phyloP scores from a whole-genome alignment of 1,140 invertebrate genomes.

The Adoxophyes honmai region DNA sequence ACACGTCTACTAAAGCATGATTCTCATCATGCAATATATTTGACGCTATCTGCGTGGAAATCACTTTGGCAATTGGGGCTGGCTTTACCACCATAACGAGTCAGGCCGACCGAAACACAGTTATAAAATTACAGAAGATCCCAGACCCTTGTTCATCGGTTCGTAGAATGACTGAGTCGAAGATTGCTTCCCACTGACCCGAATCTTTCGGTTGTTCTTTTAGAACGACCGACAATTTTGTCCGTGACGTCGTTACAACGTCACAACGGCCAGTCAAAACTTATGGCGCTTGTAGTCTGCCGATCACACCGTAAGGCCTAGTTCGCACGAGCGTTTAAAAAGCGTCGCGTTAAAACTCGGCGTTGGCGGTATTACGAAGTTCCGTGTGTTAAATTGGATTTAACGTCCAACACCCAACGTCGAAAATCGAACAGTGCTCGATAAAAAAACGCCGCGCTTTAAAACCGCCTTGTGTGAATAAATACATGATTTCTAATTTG shows the following conservation, averaged over 20 bases:
- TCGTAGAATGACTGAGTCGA: background rate
- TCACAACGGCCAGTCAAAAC: background rate
- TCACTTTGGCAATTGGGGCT: background rate
- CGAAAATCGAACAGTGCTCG: too few species aligned
- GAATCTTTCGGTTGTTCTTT: background rate
- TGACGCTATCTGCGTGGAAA: too few species aligned
- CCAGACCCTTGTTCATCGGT: background rate
- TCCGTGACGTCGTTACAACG: background rate
- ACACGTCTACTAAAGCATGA: too few species aligned
- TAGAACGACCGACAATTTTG: background rate
- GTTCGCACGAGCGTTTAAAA: too few species aligned
- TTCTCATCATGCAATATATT: too few species aligned
- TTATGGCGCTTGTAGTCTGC: background rate
- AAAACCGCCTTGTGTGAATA: too few species aligned
- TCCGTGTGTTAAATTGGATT: too few species aligned
- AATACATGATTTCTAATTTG: too few species aligned
- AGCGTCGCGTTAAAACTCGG: too few species aligned
- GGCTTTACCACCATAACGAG: background rate
- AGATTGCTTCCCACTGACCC: conserved; percentile 9
- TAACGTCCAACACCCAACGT: too few species aligned
- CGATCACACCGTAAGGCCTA: background rate
- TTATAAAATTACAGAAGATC: conserved; percentile 9
- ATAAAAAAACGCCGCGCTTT: too few species aligned
- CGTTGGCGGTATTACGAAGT: too few species aligned
- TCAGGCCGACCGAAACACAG: background rate